A percentile compares a stretch with the other conserved stretches of the same genome.
These are phyloP conservation scores for Takifugu ocellatus DNA, from an alignment of 2,797 vertebrate species.

Conservation along the genomic window DNA sequence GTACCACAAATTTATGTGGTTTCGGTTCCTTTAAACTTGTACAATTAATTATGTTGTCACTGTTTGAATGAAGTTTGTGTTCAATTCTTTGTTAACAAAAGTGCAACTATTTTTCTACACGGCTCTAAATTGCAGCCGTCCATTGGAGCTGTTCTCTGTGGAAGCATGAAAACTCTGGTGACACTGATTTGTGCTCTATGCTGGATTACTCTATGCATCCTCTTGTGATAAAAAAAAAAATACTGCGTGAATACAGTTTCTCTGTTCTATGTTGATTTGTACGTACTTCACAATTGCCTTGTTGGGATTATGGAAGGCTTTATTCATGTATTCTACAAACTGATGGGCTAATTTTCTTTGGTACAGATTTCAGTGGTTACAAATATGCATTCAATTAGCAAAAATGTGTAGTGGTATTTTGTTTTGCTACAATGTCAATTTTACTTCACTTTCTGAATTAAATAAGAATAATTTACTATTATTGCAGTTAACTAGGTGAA, in stretches of 20 bases:
- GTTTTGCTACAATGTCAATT: constrained; percentile 3
- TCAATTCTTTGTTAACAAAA: constrained; percentile 7
- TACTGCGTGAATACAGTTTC: constrained; percentile 69
- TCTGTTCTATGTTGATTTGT: constrained; percentile 71
- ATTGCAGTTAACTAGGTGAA: background rate
- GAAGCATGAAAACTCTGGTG: constrained; percentile 57
- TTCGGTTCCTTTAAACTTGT: background rate
- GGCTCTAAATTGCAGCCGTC: constrained; percentile 42
- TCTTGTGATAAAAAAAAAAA: constrained; percentile 56
- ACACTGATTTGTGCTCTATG: constrained; percentile 56
- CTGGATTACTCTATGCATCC: constrained; percentile 75
- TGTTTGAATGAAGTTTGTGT: constrained; percentile 36
- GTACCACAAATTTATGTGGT: background rate
- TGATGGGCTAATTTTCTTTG: constrained; percentile 47
- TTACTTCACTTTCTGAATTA: background rate
- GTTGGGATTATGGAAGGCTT: constrained; percentile 48
- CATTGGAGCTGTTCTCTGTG: constrained; percentile 46
- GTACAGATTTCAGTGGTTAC: constrained; percentile 46
- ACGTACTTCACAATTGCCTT: constrained; percentile 77
- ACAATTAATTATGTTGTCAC: background rate
- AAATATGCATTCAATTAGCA: constrained; percentile 43
- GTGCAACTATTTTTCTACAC: constrained; percentile 51
- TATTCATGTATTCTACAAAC: constrained; percentile 35
- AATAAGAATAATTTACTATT: too few relatives aligned
- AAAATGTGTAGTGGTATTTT: constrained; percentile 16